Conservation (phyloP, 2,888 invertebrate species). For the Tetrapedia diversipes region DNA sequence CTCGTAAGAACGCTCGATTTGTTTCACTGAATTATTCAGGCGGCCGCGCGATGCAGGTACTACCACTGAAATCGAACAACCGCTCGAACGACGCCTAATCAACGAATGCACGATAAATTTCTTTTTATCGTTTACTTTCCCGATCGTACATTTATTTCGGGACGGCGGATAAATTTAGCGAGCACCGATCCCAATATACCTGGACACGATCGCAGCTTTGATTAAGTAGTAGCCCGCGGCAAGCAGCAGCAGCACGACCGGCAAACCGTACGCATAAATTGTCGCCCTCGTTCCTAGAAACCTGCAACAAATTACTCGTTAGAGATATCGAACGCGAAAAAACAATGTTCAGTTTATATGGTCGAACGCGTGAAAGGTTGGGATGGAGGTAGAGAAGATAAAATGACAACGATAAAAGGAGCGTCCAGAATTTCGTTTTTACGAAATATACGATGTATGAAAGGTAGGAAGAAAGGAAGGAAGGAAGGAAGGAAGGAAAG, state of each 20-base stretch:
- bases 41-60: neutral
- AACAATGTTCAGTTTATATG: neutral
- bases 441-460: too few species aligned
- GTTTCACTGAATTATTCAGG: neutral
- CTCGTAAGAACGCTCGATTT: neutral
- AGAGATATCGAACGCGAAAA: neutral
- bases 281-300: slow-evolving; percentile 84
- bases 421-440: neutral
- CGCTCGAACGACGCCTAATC: neutral
- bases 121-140: neutral
- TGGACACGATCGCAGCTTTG: slow-evolving; percentile 85
- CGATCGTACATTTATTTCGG: neutral
- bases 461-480: too few species aligned
- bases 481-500: neutral
- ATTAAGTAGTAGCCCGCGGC: slow-evolving; percentile 83
- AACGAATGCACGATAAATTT: neutral
- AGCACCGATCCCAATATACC: slow-evolving; percentile 61
- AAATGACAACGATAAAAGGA: slow-evolving; percentile 12
- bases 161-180: too few species aligned
- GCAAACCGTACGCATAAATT: slow-evolving; percentile 84
- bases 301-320: slow-evolving; percentile 79
- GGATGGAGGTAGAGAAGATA: neutral
- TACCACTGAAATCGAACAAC: slow-evolving; percentile 10
- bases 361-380: neutral
- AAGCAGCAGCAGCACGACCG: slow-evolving; percentile 83